Percentiles rank a stretch among this genome's conserved stretches.
These are phyloP conservation scores for Actinia equina DNA, from an alignment of 64 coral and sea anemone genomes.

Conservation along the genomic window DNA sequence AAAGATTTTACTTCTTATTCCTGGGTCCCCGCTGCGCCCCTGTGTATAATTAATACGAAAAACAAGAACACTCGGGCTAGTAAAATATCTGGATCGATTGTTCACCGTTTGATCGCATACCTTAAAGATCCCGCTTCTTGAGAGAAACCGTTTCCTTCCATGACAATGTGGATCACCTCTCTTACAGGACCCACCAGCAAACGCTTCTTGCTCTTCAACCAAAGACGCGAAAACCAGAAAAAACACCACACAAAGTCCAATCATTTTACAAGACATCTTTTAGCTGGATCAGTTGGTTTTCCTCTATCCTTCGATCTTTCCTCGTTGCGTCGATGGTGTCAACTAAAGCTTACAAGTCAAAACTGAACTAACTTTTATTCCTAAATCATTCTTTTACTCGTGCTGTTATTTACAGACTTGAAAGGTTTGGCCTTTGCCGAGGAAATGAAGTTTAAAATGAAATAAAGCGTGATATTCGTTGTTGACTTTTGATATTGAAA, in stretches of 20 bases:
- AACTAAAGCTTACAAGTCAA: not conserved
- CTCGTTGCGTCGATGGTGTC: not conserved
- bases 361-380: not conserved
- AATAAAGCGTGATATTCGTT: not conserved
- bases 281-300: not conserved
- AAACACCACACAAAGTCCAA: not conserved
- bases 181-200: not conserved
- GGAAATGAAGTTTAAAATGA: not conserved
- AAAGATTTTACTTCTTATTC: no score
- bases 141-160: not conserved
- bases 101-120: not conserved
- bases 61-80: no score
- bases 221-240: not conserved
- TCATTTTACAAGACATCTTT: not conserved
- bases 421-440: not conserved
- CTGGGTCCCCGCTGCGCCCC: no score
- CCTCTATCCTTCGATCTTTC: not conserved
- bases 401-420: not conserved
- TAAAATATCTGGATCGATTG: not conserved
- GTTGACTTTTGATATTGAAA: not conserved
- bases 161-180: not conserved
- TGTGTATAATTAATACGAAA: no score
- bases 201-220: not conserved
- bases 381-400: not conserved
- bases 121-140: not conserved